Evolutionary conservation across 2,113 vertebrate species (phyloP).

Genomic region (Corythaeola cristata): DNA sequence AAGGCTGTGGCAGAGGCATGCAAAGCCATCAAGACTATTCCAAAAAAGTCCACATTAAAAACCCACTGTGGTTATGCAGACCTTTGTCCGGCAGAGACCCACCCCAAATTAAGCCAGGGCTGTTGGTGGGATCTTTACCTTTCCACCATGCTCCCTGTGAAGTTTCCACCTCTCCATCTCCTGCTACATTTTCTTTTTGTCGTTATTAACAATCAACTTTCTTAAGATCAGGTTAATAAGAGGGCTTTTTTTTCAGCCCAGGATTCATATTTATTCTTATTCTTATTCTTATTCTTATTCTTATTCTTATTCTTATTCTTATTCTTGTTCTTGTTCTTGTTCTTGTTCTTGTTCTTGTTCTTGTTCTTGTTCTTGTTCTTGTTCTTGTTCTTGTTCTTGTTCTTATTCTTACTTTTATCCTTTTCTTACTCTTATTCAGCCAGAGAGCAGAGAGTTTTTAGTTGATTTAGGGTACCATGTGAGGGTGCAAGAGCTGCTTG

Average conservation of each 20-base stretch:
- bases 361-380: not conserved
- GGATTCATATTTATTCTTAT: not conserved
- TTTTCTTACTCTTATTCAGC: not conserved
- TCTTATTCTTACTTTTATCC: not conserved
- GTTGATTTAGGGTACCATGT: not conserved
- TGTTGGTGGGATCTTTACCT: not conserved
- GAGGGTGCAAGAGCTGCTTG: not conserved
- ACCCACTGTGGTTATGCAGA: not conserved
- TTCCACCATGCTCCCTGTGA: not conserved
- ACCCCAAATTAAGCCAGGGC: not conserved
- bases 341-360: too few species aligned
- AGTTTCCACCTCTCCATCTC: not conserved
- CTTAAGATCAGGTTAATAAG: not conserved
- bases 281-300: not conserved
- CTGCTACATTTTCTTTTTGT: not conserved
- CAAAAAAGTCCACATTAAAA: not conserved
- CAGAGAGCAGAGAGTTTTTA: not conserved
- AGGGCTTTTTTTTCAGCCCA: not conserved
- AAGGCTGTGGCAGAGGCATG: rapidly evolving
- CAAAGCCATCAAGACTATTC: not conserved
- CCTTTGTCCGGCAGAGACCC: not conserved
- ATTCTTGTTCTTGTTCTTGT: too few species aligned
- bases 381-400: not conserved
- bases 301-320: not conserved
- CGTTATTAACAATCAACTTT: not conserved